Conservation (phyloP, 2,113 vertebrate species). For the Colius striatus region DNA sequence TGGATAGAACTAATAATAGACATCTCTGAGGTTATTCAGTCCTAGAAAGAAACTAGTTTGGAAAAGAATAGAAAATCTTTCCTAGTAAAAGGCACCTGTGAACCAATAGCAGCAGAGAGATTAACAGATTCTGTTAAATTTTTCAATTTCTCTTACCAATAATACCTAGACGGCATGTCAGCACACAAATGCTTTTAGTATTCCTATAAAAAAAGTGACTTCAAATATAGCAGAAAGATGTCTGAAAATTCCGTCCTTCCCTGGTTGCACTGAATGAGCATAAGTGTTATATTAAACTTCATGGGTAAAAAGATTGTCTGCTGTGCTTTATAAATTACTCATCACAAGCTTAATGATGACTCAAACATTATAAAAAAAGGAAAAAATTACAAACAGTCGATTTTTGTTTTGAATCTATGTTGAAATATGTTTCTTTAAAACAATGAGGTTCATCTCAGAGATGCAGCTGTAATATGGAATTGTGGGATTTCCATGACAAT, state of each 20-base stretch:
- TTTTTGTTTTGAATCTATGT: neutral
- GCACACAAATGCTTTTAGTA: neutral
- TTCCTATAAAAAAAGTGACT: neutral
- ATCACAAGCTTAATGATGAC: neutral
- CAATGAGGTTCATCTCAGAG: neutral
- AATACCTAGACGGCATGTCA: neutral
- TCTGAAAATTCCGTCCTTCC: neutral
- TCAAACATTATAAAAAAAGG: neutral
- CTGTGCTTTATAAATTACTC: neutral
- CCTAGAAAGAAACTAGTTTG: neutral
- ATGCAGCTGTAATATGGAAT: neutral
- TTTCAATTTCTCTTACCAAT: neutral
- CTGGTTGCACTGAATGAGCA: neutral
- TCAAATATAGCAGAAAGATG: neutral
- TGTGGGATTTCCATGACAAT: neutral
- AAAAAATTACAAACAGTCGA: neutral
- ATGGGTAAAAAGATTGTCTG: neutral
- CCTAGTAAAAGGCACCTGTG: neutral
- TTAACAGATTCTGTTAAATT: neutral
- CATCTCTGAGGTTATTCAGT: neutral
- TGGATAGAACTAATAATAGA: neutral
- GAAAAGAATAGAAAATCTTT: slow-evolving; percentile 8
- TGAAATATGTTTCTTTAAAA: neutral
- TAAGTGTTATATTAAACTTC: neutral
- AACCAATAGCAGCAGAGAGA: neutral